Conservation (phyloP, 2,888 invertebrate genomes). For the Drymonia ruficornis region DNA sequence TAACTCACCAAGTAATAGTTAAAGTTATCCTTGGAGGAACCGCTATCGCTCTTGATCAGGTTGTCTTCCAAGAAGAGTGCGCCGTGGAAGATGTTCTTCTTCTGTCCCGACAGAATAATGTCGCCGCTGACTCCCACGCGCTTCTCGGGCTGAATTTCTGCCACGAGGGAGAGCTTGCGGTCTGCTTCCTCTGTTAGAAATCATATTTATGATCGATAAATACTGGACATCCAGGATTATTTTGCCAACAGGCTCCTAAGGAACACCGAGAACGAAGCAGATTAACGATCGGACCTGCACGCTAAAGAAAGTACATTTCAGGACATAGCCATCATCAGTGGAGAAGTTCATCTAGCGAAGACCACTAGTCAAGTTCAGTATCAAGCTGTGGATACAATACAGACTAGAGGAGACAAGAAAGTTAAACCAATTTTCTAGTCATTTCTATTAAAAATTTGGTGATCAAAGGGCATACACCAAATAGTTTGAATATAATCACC, state of each 20-base stretch:
- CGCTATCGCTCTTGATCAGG: constrained; percentile 87
- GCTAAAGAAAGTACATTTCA: too few relatives aligned
- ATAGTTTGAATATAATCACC: constrained; percentile 67
- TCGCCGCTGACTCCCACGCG: constrained; percentile 86
- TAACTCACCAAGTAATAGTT: constrained; percentile 81
- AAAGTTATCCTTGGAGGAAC: constrained; percentile 85
- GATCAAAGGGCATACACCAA: constrained; percentile 31
- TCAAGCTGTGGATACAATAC: too few relatives aligned
- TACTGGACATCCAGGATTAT: too few relatives aligned
- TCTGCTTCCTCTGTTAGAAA: constrained; percentile 64
- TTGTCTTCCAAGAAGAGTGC: constrained; percentile 86
- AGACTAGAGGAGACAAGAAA: too few relatives aligned
- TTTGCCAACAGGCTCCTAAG: too few relatives aligned
- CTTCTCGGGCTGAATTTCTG: constrained; percentile 85
- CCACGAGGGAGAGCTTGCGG: constrained; percentile 81
- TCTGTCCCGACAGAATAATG: constrained; percentile 77
- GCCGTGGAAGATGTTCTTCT: constrained; percentile 84
- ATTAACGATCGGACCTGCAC: too few relatives aligned
- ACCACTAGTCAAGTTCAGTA: too few relatives aligned
- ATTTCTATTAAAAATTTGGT: constrained; percentile 22
- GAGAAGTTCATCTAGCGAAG: too few relatives aligned
- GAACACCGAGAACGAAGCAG: too few relatives aligned
- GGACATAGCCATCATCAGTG: too few relatives aligned
- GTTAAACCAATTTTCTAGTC: neutral
- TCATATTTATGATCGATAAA: too few relatives aligned